Evolutionary conservation across 2,797 vertebrate genomes (phyloP), one percentile per base, ranked within the genome.

Genomic region (Sebastes melanostomus): DNA sequence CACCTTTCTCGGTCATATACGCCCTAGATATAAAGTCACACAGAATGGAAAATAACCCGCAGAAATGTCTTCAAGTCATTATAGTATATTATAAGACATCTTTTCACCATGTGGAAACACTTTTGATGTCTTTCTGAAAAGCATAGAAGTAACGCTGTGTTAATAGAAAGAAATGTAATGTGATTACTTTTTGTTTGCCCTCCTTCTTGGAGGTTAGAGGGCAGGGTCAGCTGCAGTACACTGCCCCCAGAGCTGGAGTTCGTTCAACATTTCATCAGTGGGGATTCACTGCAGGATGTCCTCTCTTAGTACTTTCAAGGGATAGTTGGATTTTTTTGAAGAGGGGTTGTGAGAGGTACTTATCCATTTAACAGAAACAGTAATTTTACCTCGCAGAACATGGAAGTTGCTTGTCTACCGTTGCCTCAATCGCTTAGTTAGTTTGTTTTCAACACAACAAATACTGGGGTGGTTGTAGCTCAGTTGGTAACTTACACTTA

Each of bases 201-300:
- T 80, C 22, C 32, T 68, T 80, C 50, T 66, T 24, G 18, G 69
- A 65, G 67, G 36, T 72, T 29, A 46, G 38, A 72, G 76, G 16
- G 50, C 36, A 78, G 69, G 32, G 71, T 89, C 67, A 86, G 34
- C 34, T 58, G 22, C 50, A 69, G 69, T 12, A 63, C 30, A 27
- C 22, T 38, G 22, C 13, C 56, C 63, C 22, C 12, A 9, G 25
- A 78, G 50, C 13, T 59, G 42, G 20, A 46, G 8, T 75, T 78
- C 38, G 13, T 4, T 72, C 14, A 30, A 14, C 52, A 22, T 69
- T 83, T 69, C 14, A 68, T 61, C 11, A 5, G 2, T 20, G 5
- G 25, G 29, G 30, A 46, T 8, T 52, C n/a, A 27, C 16, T 62
- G 46, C 20, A n/a, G 38, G 62, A 66, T 29, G 18, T 70, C 29